phyloP scores from a whole-genome alignment of 2,113 vertebrate species.

The Bubo bubo region DNA sequence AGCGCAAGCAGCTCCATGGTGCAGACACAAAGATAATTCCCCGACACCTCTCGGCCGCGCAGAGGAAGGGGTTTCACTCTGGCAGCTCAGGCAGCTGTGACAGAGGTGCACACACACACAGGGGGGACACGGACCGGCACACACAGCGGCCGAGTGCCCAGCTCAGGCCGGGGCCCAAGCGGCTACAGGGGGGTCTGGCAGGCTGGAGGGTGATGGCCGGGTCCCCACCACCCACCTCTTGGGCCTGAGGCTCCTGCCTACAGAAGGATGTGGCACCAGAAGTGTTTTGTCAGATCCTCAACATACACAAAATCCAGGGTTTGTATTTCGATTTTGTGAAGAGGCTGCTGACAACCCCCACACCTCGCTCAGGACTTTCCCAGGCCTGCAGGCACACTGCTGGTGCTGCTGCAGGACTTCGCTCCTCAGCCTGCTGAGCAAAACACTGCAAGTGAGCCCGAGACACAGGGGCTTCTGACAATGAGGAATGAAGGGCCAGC shows the following conservation, averaged over 20 bases:
- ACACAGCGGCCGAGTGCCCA: fast-evolving
- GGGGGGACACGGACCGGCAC: fast-evolving
- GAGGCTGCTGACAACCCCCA: not conserved
- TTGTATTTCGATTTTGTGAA: not conserved
- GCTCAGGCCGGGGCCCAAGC: not conserved
- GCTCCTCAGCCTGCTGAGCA: not conserved
- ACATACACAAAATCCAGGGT: not conserved
- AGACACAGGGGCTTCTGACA: not conserved
- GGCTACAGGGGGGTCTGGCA: not conserved
- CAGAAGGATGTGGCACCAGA: not conserved
- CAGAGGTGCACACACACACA: not conserved
- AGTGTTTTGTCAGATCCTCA: not conserved
- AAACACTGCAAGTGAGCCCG: not conserved
- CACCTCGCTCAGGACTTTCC: not conserved
- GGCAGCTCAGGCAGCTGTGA: not conserved
- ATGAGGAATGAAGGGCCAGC: not conserved
- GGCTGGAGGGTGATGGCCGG: not conserved
- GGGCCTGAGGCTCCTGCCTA: not conserved
- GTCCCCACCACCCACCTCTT: fast-evolving
- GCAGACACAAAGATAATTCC: not conserved
- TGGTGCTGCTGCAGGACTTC: too few species aligned
- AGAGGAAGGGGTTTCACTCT: not conserved
- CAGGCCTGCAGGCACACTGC: not conserved
- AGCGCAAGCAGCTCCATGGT: not conserved
- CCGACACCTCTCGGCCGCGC: fast-evolving